phyloP scores from a whole-genome alignment of 2,888 invertebrate species.

The Ennomos fuscantarius region DNA sequence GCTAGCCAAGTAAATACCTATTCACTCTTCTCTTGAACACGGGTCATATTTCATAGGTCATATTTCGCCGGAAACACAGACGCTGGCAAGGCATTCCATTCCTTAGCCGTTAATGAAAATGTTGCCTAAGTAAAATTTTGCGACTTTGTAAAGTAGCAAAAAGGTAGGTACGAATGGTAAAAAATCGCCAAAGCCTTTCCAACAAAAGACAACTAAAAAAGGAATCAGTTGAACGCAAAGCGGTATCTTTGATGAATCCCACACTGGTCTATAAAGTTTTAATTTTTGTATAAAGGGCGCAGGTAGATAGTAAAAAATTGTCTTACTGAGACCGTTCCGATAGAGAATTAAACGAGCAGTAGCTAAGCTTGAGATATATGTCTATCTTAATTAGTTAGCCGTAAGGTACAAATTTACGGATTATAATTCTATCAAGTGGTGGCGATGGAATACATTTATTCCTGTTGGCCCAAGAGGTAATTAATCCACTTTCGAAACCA shows the following conservation, averaged over 20 bases:
- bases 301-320: slow-evolving; percentile 74
- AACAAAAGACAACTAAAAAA: slow-evolving; percentile 33
- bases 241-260: slow-evolving; percentile 70
- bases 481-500: too few species aligned
- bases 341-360: slow-evolving; percentile 2
- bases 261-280: slow-evolving; percentile 68
- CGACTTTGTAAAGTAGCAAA: slow-evolving; percentile 3
- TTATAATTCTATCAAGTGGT: too few species aligned
- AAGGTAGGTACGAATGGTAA: slow-evolving; percentile 7
- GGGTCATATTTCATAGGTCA: too few species aligned
- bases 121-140: background rate
- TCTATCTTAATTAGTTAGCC: too few species aligned
- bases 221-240: slow-evolving; percentile 41
- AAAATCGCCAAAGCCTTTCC: slow-evolving; percentile 35
- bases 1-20: too few species aligned
- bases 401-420: too few species aligned
- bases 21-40: too few species aligned
- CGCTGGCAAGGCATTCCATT: too few species aligned
- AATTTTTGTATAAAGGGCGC: slow-evolving; percentile 69
- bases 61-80: too few species aligned
- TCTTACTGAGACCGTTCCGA: slow-evolving; percentile 50
- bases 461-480: too few species aligned
- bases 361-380: slow-evolving; percentile 2
- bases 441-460: too few species aligned
- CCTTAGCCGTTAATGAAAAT: too few species aligned